Percentiles rank a stretch among this genome's conserved stretches.
Evolutionary conservation across 2,888 invertebrate species (phyloP).

Genomic region (Corythucha ciliata): DNA sequence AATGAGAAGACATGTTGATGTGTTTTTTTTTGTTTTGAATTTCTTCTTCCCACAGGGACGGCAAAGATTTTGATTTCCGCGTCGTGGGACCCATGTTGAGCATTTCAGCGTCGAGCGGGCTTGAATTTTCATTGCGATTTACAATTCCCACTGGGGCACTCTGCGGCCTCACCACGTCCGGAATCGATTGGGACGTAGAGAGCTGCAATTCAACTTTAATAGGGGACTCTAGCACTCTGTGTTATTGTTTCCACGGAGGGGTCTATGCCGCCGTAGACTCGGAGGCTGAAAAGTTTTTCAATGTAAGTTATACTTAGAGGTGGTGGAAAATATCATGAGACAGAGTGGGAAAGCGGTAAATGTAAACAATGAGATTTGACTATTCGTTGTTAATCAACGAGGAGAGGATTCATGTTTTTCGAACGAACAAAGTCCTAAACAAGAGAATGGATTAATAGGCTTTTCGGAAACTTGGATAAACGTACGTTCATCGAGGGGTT

Average conservation of each 20-base stretch:
- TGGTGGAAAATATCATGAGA: no score
- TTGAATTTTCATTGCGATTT: conserved; percentile 18
- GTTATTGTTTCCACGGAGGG: conserved; percentile 20
- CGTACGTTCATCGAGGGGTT: no score
- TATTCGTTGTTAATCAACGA: no score
- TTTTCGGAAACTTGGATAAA: no score
- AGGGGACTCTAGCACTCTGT: conserved; percentile 17
- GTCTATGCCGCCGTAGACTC: conserved; percentile 24
- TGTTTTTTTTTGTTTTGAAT: no score
- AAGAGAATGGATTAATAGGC: no score
- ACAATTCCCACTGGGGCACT: conserved; percentile 23
- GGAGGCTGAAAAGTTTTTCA: conserved; percentile 12
- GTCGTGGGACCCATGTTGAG: conserved; percentile 28
- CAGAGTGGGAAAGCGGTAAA: no score
- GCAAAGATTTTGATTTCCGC: conserved; percentile 30
- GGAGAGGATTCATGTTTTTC: no score
- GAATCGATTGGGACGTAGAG: conserved; percentile 54
- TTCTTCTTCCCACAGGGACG: conserved; percentile 24
- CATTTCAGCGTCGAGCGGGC: conserved; percentile 22
- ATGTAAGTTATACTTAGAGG: conserved; percentile 18
- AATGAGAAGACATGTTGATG: no score
- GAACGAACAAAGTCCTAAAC: no score
- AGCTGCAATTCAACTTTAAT: conserved; percentile 42
- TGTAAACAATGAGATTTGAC: no score
- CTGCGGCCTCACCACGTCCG: conserved; percentile 36